phyloP scores from a whole-genome alignment of 2,888 invertebrate genomes.

The Lamellibrachia columna region DNA sequence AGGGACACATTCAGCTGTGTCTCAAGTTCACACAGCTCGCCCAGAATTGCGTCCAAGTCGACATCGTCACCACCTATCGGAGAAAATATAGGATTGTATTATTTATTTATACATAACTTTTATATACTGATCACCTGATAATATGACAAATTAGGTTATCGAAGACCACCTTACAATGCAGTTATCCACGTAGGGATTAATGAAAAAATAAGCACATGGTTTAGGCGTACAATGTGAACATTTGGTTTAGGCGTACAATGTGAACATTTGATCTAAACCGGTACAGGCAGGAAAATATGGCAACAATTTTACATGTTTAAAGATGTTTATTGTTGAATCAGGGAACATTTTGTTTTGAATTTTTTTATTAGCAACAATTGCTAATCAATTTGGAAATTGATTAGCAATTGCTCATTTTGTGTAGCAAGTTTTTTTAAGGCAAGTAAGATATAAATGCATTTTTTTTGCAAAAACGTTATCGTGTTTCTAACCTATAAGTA shows the following conservation, averaged over 20 bases:
- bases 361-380: too few species aligned
- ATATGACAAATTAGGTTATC: neutral
- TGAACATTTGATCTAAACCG: neutral
- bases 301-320: neutral
- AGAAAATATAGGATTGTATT: neutral
- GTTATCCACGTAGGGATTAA: neutral
- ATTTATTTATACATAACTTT: neutral
- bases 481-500: too few species aligned
- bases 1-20: constrained; percentile 56
- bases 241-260: neutral
- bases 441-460: too few species aligned
- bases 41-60: constrained; percentile 94
- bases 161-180: neutral
- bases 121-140: neutral
- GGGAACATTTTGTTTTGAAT: too few species aligned
- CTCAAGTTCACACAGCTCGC: constrained; percentile 93
- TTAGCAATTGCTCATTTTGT: too few species aligned
- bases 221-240: neutral
- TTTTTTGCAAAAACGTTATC: too few species aligned
- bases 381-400: too few species aligned
- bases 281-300: neutral
- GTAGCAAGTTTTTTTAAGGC: too few species aligned
- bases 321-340: too few species aligned
- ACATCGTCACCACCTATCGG: constrained; percentile 88
- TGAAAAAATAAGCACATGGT: neutral